Base-by-base conservation (phyloP, 2,113 vertebrate species). In the Oncorhynchus clarkii region DNA sequence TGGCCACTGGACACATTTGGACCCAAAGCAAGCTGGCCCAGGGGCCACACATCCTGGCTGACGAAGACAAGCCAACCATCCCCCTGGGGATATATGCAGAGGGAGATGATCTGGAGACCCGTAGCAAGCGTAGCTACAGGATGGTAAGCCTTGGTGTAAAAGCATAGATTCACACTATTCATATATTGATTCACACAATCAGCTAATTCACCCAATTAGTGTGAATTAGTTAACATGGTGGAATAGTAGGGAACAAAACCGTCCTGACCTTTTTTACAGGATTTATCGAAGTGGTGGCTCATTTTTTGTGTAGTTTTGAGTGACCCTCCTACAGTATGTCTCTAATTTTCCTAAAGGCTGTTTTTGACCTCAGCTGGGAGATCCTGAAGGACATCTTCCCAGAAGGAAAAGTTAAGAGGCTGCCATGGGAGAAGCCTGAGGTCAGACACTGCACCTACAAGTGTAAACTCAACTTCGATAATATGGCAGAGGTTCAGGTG, bases 341-440 rank as follows among this genome's bases (percentile, higher is more conserved):
- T 26, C 11, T 8, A 22, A 20, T 24, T 11, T 27, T 12, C 26
- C 22, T 66, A 2, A 66, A 66, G 64, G 64, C 64, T 14, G 24
- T 66, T 13, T 66, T 27, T 66, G 64, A 66, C 64, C 64, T 66
- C 13, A 66, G 22, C 64, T 66, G 64, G 64, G 26, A 66, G 26
- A 66, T 66, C 26, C n/a, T 66, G 16, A 66, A 27, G 26, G 26
- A 66, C 13, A 66, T 66, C 64, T 66, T 26, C 64, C 64, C 64
- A 66, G 22, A 27, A 24, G 26, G 26, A 66, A 9, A 45, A 45
- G 39, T 45, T 45, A 20, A 57, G 14, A 57, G 14, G 20, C 54
- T 18, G 54, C 16, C 54, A 57, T 57, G 54, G 54, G 64, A 66
- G 64, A 66, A 66, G 64, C 64, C 64, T 6, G 14, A 18, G 54